Conservation (phyloP, 2,888 invertebrate genomes). For the Galerucella pusilla region DNA sequence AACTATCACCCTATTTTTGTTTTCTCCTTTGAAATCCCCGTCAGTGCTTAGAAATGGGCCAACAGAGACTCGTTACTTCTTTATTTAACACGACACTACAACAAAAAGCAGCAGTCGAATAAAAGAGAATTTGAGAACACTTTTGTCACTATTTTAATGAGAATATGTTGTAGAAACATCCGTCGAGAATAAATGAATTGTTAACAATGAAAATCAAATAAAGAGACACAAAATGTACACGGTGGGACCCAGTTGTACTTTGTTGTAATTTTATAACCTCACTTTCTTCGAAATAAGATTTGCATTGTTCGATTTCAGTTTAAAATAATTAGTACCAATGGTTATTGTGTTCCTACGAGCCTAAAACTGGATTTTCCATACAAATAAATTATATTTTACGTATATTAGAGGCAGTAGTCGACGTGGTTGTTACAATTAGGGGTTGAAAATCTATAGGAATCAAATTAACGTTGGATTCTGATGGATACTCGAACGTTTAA, state of each 20-base stretch:
- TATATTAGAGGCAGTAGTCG: neutral
- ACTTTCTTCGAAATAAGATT: too few relatives aligned
- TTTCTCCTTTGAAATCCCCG: neutral
- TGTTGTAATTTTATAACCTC: too few relatives aligned
- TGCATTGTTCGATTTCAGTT: too few relatives aligned
- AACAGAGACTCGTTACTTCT: neutral
- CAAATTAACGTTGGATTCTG: neutral
- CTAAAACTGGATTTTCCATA: too few relatives aligned
- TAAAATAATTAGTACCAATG: too few relatives aligned
- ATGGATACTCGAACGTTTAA: neutral
- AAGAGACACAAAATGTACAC: too few relatives aligned
- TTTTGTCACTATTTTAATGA: conserved; percentile 18
- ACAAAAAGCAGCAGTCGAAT: neutral
- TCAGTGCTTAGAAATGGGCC: neutral
- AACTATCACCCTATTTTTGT: too few relatives aligned
- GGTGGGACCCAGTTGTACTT: too few relatives aligned
- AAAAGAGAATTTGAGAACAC: neutral
- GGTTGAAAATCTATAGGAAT: neutral
- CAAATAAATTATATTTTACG: too few relatives aligned
- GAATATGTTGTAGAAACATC: neutral
- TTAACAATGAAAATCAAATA: too few relatives aligned
- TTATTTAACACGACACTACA: neutral
- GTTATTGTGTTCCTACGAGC: too few relatives aligned
- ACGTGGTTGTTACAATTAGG: neutral
- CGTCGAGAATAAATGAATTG: neutral